Conservation (phyloP, 2,113 vertebrate genomes). For the Scatophagus argus region DNA sequence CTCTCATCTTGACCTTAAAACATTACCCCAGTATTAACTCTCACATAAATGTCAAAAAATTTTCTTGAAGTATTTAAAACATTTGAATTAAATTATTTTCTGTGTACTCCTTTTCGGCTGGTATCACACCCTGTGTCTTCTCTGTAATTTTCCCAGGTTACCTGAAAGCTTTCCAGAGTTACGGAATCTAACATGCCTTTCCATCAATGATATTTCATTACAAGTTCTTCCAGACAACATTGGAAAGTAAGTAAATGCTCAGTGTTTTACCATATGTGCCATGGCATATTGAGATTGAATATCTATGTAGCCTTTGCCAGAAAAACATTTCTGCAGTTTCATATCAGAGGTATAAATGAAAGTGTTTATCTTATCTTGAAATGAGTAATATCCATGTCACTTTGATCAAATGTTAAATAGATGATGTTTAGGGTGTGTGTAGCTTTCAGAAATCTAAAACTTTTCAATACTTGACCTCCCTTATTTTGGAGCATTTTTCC, state of each 20-base stretch:
- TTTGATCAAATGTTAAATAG: background rate
- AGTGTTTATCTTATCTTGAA: background rate
- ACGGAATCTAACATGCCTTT: conserved; percentile 95
- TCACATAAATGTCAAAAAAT: background rate
- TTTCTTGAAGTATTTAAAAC: background rate
- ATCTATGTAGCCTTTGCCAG: background rate
- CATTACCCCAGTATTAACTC: background rate
- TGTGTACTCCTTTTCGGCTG: background rate
- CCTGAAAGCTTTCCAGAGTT: conserved; percentile 96
- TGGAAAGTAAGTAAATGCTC: conserved; percentile 92
- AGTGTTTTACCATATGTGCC: background rate
- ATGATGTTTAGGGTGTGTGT: background rate
- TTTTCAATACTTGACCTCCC: background rate
- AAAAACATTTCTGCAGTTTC: background rate
- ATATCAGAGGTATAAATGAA: background rate
- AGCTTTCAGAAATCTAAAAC: background rate
- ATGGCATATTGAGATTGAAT: conserved; percentile 16
- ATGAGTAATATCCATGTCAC: background rate
- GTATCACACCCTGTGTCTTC: conserved; percentile 6
- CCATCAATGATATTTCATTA: conserved; percentile 98
- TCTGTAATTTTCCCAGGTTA: conserved; percentile 85
- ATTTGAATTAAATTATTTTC: background rate
- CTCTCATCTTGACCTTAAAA: background rate
- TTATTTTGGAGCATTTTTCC: background rate
- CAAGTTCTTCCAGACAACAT: conserved; percentile 97